Evolutionary conservation across 2,113 vertebrate genomes (phyloP).

Genomic region (Ondatra zibethicus): DNA sequence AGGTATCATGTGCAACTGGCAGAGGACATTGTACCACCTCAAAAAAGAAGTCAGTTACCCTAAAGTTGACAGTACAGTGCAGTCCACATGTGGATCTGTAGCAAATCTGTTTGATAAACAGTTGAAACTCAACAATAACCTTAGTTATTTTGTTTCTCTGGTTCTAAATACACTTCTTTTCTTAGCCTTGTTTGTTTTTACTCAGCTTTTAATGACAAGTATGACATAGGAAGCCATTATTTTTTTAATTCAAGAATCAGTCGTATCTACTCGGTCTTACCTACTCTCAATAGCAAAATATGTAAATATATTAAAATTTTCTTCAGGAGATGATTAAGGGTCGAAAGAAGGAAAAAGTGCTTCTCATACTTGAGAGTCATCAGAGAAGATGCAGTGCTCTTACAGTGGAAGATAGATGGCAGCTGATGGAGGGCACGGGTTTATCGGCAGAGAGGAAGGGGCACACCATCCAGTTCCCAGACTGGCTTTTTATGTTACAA

Average conservation of each 20-base stretch:
- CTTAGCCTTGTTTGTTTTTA: conserved; percentile 35
- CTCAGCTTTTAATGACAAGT: conserved; percentile 56
- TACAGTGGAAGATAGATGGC: conserved; percentile 78
- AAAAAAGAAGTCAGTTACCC: not conserved
- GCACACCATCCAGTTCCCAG: conserved; percentile 68
- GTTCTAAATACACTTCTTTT: conserved; percentile 23
- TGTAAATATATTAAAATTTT: conserved; percentile 85
- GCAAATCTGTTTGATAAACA: conserved; percentile 58
- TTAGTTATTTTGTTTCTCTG: conserved; percentile 34
- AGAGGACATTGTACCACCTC: conserved; percentile 6
- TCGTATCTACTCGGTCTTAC: conserved; percentile 55
- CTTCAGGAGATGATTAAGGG: conserved; percentile 79
- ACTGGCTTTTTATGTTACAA: conserved; percentile 73
- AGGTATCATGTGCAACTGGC: conserved; percentile 65
- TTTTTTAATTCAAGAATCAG: conserved; percentile 48
- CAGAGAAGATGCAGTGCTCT: conserved; percentile 75
- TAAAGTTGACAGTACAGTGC: conserved; percentile 29
- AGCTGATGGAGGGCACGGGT: conserved; percentile 77
- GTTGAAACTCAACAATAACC: conserved; percentile 31
- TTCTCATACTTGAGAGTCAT: conserved; percentile 79
- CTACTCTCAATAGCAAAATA: conserved; percentile 73
- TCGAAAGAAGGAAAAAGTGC: conserved; percentile 69
- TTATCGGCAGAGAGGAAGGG: conserved; percentile 78
- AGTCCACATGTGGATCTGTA: not conserved
- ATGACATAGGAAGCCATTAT: conserved; percentile 78